Conservation (phyloP, 2,797 vertebrate species). For the Neostethus bicornis region DNA sequence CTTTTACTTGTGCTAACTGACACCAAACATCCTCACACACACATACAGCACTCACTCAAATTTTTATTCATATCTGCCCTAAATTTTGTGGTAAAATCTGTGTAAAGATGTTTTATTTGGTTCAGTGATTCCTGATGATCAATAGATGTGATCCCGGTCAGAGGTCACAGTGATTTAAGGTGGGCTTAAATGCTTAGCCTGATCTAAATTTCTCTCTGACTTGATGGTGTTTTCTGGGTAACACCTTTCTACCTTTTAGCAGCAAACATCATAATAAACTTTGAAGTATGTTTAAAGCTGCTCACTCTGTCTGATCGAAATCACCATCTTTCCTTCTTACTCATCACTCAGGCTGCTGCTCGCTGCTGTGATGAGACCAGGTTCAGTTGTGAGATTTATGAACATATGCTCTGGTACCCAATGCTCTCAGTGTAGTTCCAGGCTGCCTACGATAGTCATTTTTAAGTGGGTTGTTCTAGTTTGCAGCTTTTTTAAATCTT, state of each 20-base stretch:
- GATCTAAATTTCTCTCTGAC: slow-evolving; percentile 31
- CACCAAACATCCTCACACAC: slow-evolving; percentile 5
- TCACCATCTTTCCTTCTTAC: slow-evolving; percentile 61
- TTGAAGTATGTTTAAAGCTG: slow-evolving; percentile 77
- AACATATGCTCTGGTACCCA: no score
- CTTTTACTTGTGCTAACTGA: slow-evolving; percentile 4
- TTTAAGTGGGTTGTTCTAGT: no score
- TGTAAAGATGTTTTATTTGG: slow-evolving; percentile 49
- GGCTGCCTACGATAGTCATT: no score
- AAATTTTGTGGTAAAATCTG: slow-evolving; percentile 57
- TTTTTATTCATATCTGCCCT: slow-evolving; percentile 30
- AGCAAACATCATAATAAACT: slow-evolving; percentile 58
- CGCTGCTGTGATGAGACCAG: slow-evolving; percentile 33
- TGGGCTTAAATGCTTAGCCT: slow-evolving; percentile 34
- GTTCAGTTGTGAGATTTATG: slow-evolving; percentile 40
- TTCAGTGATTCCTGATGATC: slow-evolving; percentile 70
- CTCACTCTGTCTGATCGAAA: slow-evolving; percentile 62
- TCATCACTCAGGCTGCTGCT: slow-evolving; percentile 53
- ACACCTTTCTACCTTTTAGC: slow-evolving; percentile 50
- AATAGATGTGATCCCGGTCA: slow-evolving; percentile 75
- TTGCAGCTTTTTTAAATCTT: no score
- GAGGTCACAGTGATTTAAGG: slow-evolving; percentile 64
- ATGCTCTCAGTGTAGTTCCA: no score
- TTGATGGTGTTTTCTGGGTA: slow-evolving; percentile 41
- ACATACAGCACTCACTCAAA: slow-evolving; percentile 8